Base-by-base conservation (phyloP, 2,797 vertebrate genomes). In the Eospalax fontanierii region DNA sequence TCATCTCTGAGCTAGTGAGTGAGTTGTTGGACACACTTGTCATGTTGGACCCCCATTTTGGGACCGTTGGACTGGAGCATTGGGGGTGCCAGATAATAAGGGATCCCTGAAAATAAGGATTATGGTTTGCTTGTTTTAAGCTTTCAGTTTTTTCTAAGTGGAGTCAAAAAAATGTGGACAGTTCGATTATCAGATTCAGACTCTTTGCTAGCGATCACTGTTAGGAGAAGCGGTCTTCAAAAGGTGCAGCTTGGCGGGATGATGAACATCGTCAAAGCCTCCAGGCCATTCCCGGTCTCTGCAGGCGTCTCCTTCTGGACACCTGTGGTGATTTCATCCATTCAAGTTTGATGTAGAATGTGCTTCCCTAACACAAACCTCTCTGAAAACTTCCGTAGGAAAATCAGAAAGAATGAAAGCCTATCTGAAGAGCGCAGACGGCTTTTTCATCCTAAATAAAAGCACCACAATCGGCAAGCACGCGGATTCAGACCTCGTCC, bases 401-500 rank as follows among this genome's bases (percentile, higher is more conserved):
- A 65, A 86, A 89, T 66, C 18, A 15, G 0, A 68, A 75, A 93
- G 1, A 2, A 98, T 98, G 99, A 97, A 87, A 95, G 98, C 98
- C 33, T 99, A 98, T 70, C 97, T 99, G 0, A 98, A 97, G 97
- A 97, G 98, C 2, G 80, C 96, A 0, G 98, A 98, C 24, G 98
- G 97, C 16, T 96, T 98, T 68, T 98, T 98, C 88, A 97, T 97
- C 93, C 98, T 99, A 76, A 98, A 97, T 2, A 97, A 90, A 96
- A 98, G 93, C 4, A 98, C 98, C 0, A 98, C 96, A 0, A 96
- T 99, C 4, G 98, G 99, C 84, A 98, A 93, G 76, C 98, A 97
- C 15, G 57, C 90, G 86, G 98, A 98, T 40, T 98, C 98, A 0
- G 98, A 99, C 96, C 97, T 99, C 38, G 93, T 99, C 89, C 97